Evolutionary conservation across 2,113 vertebrate genomes (phyloP), one percentile per base, ranked within the genome.

Genomic region (Oryzias woworae): DNA sequence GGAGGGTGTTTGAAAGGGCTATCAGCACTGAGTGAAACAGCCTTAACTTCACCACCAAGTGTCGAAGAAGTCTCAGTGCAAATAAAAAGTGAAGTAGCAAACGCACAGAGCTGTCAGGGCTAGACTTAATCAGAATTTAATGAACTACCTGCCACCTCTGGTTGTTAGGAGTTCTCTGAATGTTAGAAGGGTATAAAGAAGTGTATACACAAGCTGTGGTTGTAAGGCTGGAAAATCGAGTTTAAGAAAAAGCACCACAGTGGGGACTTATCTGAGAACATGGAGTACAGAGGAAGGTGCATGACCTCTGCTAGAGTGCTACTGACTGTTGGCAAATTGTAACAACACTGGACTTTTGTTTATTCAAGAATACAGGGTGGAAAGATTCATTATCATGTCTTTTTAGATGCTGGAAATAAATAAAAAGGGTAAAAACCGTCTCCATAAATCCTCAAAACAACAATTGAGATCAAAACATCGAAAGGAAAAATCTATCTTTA

Each of bases 61-160:
- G 62, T 55, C 66, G 42, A 1, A 3, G 20, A 4, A 0, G 75
- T 80, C 83, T 74, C 83, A 3, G 53, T 15, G 48, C 81, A 87
- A 87, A 87, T 88, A 84, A 87, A 81, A 67, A 24, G 60, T 61
- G 66, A 72, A 47, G 73, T 53, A 77, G 69, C 68, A 69, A 71
- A 78, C 49, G 20, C 46, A 55, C 56, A 69, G 62, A 82, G 57
- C 81, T 77, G 61, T 75, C 77, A 46, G 51, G 51, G 63, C 67
- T 61, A 17, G 47, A 46, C 71, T 55, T 87, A 82, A 89, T 89
- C 68, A 75, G 80, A 80, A 75, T 85, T 82, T 87, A 85, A 88
- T 84, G 70, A 84, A 83, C 81, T 78, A 70, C 66, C 78, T 72
- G 73, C 76, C 81, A 72, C 72, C 56, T 57, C 20, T 24, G 58